These are phyloP conservation scores for Rattus norvegicus DNA, from an alignment of 2,113 vertebrate species.

Conservation along the genomic window GRCr8 NC_086031.1:96776501-96777000, in stretches of 20 bases:
- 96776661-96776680: neutral
- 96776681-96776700: neutral
- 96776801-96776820: neutral
- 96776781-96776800: neutral
- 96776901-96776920: neutral
- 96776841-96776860: neutral
- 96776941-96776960: neutral
- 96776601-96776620: neutral
- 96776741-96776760: no score
- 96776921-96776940: neutral
- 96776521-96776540: neutral
- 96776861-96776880: no score
- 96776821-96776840: neutral
- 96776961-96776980: neutral
- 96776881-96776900: neutral
- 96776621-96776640: neutral
- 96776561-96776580: neutral
- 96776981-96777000: fast-evolving
- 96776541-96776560: neutral
- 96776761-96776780: neutral
- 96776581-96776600: conserved; percentile 1
- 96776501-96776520: neutral
- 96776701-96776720: neutral
- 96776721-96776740: neutral
- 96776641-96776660: neutral